Conservation (phyloP, 2,888 invertebrate species). For the Nemurella pictetii region DNA sequence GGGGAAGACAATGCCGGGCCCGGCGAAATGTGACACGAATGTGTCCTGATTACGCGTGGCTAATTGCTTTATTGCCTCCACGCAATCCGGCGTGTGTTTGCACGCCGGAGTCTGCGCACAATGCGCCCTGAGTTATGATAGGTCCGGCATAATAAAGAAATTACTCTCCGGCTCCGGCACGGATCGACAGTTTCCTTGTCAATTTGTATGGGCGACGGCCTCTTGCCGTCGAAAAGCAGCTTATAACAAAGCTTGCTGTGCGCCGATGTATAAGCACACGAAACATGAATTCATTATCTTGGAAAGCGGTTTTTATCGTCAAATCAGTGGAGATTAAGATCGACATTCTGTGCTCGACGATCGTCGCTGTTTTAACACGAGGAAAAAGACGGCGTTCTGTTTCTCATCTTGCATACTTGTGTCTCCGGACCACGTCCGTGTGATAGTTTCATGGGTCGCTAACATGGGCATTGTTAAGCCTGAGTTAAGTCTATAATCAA, state of each 20-base stretch:
- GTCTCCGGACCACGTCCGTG: not conserved
- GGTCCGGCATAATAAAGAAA: not conserved
- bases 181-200: not conserved
- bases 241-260: no score
- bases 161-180: not conserved
- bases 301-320: not conserved
- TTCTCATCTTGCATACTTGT: not conserved
- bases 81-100: not conserved
- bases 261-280: not conserved
- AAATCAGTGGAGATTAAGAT: not conserved
- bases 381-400: not conserved
- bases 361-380: not conserved
- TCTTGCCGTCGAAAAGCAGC: not conserved
- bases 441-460: not conserved
- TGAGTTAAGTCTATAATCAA: not conserved
- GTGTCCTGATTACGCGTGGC: not conserved
- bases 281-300: not conserved
- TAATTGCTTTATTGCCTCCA: conserved; percentile 28
- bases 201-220: not conserved
- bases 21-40: not conserved
- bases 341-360: not conserved
- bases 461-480: not conserved
- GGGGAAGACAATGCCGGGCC: not conserved
- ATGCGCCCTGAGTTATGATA: not conserved
- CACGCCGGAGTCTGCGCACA: not conserved